Conservation (phyloP, 1,140 invertebrate species). For the Plodia interpunctella region DNA sequence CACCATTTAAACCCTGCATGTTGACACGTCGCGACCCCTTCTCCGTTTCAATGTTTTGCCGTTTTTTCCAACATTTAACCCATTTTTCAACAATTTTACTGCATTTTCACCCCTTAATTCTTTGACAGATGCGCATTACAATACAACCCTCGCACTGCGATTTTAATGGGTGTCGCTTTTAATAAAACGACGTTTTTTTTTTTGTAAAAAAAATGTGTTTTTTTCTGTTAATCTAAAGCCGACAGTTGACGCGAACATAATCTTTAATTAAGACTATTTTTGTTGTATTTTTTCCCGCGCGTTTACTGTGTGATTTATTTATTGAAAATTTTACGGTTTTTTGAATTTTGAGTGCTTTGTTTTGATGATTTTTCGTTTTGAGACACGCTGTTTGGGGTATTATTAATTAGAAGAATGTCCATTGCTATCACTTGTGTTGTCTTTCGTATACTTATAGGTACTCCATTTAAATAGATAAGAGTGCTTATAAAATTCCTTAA, state of each 20-base stretch:
- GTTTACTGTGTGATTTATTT: constrained; percentile 62
- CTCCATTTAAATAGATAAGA: too few relatives aligned
- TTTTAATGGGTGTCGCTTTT: constrained; percentile 67
- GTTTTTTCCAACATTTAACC: constrained; percentile 64
- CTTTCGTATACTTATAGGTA: too few relatives aligned
- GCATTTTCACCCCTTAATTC: constrained; percentile 43
- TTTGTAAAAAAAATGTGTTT: constrained; percentile 28
- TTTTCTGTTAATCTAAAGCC: constrained; percentile 64
- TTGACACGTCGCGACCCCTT: constrained; percentile 35
- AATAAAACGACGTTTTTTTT: constrained; percentile 43
- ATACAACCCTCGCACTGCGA: constrained; percentile 47
- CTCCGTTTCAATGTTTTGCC: constrained; percentile 49
- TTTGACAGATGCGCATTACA: constrained; percentile 58
- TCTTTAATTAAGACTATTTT: constrained; percentile 74
- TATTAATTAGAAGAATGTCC: background rate
- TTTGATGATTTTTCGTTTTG: background rate
- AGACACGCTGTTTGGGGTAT: background rate
- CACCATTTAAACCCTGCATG: constrained; percentile 38
- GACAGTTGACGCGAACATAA: constrained; percentile 75
- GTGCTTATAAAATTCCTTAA: too few relatives aligned
- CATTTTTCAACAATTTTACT: constrained; percentile 70
- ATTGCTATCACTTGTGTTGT: too few relatives aligned
- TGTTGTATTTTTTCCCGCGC: constrained; percentile 36
- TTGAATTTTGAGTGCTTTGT: background rate
- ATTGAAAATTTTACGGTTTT: constrained; percentile 56